Evolutionary conservation across 1,140 invertebrate species (phyloP).

Genomic region (Arctopsyche grandis): DNA sequence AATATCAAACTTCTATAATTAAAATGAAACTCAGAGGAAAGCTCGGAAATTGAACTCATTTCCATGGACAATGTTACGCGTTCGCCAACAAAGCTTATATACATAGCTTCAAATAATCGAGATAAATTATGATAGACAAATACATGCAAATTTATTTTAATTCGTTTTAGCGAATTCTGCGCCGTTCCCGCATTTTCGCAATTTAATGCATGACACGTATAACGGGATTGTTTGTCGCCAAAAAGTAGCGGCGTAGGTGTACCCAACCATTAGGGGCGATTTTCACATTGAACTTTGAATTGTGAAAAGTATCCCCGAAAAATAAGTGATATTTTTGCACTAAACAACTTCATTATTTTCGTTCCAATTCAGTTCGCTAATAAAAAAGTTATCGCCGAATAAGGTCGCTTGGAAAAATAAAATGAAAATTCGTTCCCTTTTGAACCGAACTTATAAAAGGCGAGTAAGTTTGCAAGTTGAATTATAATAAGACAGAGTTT

Average conservation of each 20-base stretch:
- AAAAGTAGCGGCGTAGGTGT: too few species aligned
- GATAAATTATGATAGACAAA: background rate
- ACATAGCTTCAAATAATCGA: background rate
- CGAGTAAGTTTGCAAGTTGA: too few species aligned
- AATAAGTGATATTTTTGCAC: background rate
- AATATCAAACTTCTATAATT: too few species aligned
- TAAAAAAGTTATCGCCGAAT: conserved; percentile 1
- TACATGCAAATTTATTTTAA: conserved; percentile 15
- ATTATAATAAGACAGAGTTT: too few species aligned
- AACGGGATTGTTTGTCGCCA: background rate
- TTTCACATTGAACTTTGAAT: background rate
- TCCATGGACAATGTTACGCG: too few species aligned
- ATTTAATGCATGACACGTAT: conserved; percentile 14
- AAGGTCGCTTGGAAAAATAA: background rate
- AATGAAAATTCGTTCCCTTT: too few species aligned
- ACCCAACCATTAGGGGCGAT: background rate
- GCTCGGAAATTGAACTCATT: too few species aligned
- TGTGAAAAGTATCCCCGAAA: background rate
- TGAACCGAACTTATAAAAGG: too few species aligned
- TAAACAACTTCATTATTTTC: conserved; percentile 9
- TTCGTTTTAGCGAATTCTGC: background rate
- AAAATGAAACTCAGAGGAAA: too few species aligned
- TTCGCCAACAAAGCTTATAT: too few species aligned
- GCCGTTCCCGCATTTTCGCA: background rate
- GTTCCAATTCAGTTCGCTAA: conserved; percentile 8